Evolutionary conservation across 2,888 invertebrate species (phyloP), one percentile per base, ranked within the genome.

Genomic region (Limnephilus lunatus): DNA sequence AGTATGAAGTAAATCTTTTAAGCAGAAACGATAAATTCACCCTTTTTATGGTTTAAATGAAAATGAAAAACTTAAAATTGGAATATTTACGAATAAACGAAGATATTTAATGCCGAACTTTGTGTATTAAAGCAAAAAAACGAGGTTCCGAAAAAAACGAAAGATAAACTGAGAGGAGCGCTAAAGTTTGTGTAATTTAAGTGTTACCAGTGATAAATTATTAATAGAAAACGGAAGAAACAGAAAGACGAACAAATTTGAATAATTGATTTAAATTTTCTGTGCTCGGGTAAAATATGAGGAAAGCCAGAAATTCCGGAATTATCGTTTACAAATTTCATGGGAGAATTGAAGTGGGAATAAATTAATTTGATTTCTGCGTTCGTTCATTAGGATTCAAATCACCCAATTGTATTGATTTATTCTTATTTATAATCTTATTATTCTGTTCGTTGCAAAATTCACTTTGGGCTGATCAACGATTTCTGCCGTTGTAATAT

Each of bases 181-280:
- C n/a, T n/a, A 44, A 86, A 86, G 44, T 35, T 86, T 86, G 35
- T n/a, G 7, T 30, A 44, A 86, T 39, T 86, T 86, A 89, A 89
- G 30, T 85, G 89, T 91, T 81, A 32, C 85, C 91, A 31, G 82
- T 25, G 53, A 92, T 92, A 92, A 92, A 92, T 92, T 89, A 92
- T 92, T 92, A 82, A 92, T 90, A 89, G 89, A 80, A 81, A 86
- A 92, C 87, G 81, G 90, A 80, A 80, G 89, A 92, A 91, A 91
- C 88, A 81, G 91, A 88, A 85, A 90, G 87, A 85, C 53, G 92
- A 91, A 90, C 91, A 92, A 91, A 93, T 93, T 92, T 93, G 93
- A 92, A 93, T 93, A 93, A 92, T 93, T 93, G 93, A 93, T 93
- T 93, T 92, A 89, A 93, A 93, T 93, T 93, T 92, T 91, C 91